phyloP scores from a whole-genome alignment of 2,797 vertebrate species.

The Rhinogobio ventralis region DNA sequence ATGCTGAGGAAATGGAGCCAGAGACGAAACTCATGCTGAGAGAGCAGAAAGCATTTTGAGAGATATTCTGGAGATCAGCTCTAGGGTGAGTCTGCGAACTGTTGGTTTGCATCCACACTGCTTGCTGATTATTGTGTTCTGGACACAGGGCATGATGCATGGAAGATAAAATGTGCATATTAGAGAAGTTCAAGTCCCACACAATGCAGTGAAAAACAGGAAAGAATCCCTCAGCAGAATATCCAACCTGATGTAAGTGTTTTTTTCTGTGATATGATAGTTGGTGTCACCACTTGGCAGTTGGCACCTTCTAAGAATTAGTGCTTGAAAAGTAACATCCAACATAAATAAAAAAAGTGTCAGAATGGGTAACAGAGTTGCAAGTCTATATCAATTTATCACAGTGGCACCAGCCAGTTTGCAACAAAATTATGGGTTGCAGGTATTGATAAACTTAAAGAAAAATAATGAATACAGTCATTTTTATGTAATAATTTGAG shows the following conservation, averaged over 20 bases:
- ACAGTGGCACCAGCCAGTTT: too few species aligned
- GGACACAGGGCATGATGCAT: neutral
- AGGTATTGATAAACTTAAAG: too few species aligned
- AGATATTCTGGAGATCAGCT: slow-evolving; percentile 8
- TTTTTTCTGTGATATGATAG: neutral
- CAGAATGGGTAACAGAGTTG: neutral
- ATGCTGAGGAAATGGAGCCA: slow-evolving; percentile 34
- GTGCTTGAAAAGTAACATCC: neutral
- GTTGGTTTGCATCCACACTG: slow-evolving; percentile 7
- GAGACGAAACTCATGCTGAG: slow-evolving; percentile 42
- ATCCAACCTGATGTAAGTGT: neutral
- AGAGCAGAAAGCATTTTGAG: slow-evolving; percentile 41
- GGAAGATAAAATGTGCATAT: slow-evolving; percentile 25
- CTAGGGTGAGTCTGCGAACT: neutral
- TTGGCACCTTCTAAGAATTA: neutral
- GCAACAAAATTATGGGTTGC: neutral
- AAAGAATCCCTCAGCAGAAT: neutral
- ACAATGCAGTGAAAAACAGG: neutral
- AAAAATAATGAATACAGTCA: neutral
- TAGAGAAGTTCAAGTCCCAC: neutral
- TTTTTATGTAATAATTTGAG: neutral
- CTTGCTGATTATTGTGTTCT: slow-evolving; percentile 18
- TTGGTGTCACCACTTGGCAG: neutral
- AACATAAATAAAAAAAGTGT: neutral
- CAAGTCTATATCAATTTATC: neutral